Base-by-base conservation (phyloP, 2,113 vertebrate species). In the Tiliqua scincoides region DNA sequence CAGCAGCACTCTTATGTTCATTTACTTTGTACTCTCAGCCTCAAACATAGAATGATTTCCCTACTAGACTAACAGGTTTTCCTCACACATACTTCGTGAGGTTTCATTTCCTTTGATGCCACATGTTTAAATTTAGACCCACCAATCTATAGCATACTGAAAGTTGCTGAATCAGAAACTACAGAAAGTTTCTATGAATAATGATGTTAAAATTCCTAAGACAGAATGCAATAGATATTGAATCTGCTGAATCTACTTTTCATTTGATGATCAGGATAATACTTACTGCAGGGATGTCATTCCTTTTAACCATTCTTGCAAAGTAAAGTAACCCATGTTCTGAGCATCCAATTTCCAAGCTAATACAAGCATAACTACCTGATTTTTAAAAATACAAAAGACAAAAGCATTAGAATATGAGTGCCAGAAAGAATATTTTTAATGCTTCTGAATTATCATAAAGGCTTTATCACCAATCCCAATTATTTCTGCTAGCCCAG, bases 291-390 rank as follows among this genome's bases (percentile, higher is more conserved):
- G 93, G 23, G 98, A 98, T 79, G 98, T 98, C 99, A 99, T 99
- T 93, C 99, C 99, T 97, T 98, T 98, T 83, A 99, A 97, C 99
- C 99, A 99, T 92, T 99, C 99, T 94, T 99, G 99, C 71, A 99
- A 97, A 15, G 98, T 99, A 93, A 99, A 99, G 94, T 99, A 99
- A 67, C 99, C 99, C 99, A 99, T 99, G 93, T 98, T 99, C 93
- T 99, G 99, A 90, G 99, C 99, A 95, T 99, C 99, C 95, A 99
- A 94, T 94, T 99, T 99, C 99, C 99, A 99, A 32, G 99, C 99
- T 82, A 99, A 95, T 87, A 99, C 99, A 91, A 99, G 97, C 99
- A 99, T 99, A 95, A 99, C 98, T 93, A 99, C 98, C 99, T 99
- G 30, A 93, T 89, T 92, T 80, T 73, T 92, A 88, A 91, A 86